phyloP scores from a whole-genome alignment of 1,140 invertebrate species.

The Goniozus legneri region DNA sequence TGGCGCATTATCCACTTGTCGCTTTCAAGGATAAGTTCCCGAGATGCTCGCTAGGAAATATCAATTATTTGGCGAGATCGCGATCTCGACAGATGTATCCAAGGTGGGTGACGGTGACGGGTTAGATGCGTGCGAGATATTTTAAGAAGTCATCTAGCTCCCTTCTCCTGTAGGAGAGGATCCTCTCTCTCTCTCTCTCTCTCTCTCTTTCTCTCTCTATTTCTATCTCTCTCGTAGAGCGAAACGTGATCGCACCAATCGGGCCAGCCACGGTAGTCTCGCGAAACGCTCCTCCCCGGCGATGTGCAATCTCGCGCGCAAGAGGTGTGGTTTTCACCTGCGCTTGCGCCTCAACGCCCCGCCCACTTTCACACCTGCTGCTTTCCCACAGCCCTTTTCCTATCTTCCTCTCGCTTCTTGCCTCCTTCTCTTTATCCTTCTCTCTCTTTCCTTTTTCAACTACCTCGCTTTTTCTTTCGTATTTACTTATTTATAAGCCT shows the following conservation, averaged over 20 bases:
- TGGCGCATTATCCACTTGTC: no score
- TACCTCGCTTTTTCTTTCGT: no score
- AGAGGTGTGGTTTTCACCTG: conserved; percentile 44
- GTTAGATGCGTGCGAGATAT: no score
- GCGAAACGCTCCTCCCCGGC: conserved; percentile 38
- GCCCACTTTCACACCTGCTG: conserved; percentile 24
- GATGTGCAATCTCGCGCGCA: no score
- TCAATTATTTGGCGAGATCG: no score
- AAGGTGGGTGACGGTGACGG: no score
- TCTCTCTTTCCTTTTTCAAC: background rate
- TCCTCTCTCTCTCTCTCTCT: background rate
- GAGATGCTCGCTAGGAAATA: no score
- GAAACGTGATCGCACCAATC: conserved; percentile 29
- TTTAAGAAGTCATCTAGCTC: no score
- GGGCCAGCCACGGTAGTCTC: conserved; percentile 13
- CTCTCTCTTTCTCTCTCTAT: conserved; percentile 2
- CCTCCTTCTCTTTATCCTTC: conserved; percentile 14
- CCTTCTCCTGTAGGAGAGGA: no score
- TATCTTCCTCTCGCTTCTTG: conserved; percentile 16
- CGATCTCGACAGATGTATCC: no score
- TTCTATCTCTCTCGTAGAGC: background rate
- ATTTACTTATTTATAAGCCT: no score
- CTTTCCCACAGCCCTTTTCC: conserved; percentile 19
- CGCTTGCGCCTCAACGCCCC: conserved; percentile 32
- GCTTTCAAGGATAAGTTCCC: no score